phyloP scores from a whole-genome alignment of 2,888 invertebrate species.

The Dryococelus australis region DNA sequence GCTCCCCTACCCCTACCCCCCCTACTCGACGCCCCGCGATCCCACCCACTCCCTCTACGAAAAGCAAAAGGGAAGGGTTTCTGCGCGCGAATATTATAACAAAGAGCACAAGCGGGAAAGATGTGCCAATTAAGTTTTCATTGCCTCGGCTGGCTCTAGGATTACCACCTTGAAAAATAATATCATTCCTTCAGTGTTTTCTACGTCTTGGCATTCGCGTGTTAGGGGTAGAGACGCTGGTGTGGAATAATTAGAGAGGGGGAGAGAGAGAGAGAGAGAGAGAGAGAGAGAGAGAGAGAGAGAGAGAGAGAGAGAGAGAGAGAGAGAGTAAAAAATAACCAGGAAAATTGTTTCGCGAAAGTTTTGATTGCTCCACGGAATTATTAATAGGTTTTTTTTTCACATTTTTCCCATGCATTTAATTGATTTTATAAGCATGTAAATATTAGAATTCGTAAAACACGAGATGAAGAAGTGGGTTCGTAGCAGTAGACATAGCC shows the following conservation, averaged over 20 bases:
- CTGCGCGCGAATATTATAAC: constrained; percentile 35
- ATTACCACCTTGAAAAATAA: constrained; percentile 10
- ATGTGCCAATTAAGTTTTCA: constrained; percentile 36
- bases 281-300: background rate
- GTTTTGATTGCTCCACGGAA: background rate
- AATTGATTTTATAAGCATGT: no score
- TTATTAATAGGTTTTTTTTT: no score
- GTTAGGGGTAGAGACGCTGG: background rate
- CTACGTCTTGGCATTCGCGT: background rate
- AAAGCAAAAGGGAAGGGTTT: constrained; percentile 22
- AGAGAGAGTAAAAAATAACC: background rate
- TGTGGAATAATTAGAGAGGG: background rate
- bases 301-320: background rate
- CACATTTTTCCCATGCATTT: no score
- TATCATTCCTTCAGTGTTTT: background rate
- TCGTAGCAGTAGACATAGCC: no score
- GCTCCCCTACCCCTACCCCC: constrained; percentile 23
- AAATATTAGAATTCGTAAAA: no score
- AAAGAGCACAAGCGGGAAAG: constrained; percentile 40
- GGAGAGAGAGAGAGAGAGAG: no score
- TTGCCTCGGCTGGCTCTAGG: constrained; percentile 27
- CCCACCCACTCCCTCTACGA: background rate
- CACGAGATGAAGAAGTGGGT: no score
- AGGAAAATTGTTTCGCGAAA: background rate
- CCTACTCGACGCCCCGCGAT: no score